These are phyloP conservation scores for Ips nitidus DNA, from an alignment of 1,140 invertebrate genomes.

Conservation along the genomic window DNA sequence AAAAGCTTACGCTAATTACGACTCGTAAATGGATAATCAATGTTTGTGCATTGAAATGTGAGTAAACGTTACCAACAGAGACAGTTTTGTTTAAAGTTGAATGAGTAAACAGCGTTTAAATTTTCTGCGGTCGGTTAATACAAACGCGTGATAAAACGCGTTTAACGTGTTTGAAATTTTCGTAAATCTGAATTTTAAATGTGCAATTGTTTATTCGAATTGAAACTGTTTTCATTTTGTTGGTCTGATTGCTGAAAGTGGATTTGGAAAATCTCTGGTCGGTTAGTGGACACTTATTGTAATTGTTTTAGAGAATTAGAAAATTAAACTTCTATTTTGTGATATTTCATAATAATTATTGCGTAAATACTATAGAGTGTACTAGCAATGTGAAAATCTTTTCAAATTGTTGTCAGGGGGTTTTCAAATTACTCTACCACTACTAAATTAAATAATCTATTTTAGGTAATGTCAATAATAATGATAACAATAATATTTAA, in stretches of 20 bases:
- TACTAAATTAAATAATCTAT: no score
- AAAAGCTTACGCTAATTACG: no score
- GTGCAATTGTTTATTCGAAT: background rate
- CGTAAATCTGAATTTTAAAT: slow-evolving; percentile 1
- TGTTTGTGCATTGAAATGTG: no score
- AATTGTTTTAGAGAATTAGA: slow-evolving; percentile 14
- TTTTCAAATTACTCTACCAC: no score
- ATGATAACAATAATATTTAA: no score
- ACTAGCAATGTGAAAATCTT: no score
- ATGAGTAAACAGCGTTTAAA: slow-evolving; percentile 5
- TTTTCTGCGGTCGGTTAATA: background rate
- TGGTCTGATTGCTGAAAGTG: background rate
- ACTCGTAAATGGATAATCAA: no score
- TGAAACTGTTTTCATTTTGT: background rate
- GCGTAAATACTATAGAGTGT: background rate
- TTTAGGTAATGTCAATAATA: no score
- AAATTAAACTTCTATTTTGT: slow-evolving; percentile 35
- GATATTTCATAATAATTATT: slow-evolving; percentile 27
- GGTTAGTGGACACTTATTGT: background rate
- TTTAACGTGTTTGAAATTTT: background rate
- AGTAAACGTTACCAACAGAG: background rate
- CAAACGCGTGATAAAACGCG: background rate
- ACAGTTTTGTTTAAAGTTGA: background rate
- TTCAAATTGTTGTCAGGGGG: no score
- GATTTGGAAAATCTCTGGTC: background rate